A percentile compares a stretch with the other conserved stretches of the same genome.
phyloP scores from a whole-genome alignment of 2,113 vertebrate species.

The Castor canadensis region DNA sequence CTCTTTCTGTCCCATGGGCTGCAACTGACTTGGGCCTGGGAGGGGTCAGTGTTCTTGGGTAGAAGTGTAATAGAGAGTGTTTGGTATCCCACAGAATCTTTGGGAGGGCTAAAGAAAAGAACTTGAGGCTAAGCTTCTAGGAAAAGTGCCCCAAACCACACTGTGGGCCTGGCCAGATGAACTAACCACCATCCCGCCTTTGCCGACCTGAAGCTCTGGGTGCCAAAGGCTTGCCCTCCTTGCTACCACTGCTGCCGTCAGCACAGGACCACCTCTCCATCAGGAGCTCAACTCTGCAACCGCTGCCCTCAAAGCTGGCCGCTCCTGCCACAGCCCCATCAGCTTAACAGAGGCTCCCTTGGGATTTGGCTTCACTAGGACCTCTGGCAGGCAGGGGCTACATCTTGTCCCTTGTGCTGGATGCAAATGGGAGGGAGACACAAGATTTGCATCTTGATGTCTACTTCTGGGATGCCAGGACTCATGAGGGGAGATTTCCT shows the following conservation, averaged over 20 bases:
- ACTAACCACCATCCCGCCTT: not conserved
- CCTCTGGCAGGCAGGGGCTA: not conserved
- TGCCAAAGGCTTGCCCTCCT: not conserved
- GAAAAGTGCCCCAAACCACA: conserved; percentile 65
- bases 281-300: not conserved
- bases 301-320: not conserved
- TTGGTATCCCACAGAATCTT: conserved; percentile 31
- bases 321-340: not conserved
- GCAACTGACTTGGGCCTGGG: not conserved
- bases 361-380: not conserved
- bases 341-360: not conserved
- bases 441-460: not conserved
- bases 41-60: not conserved
- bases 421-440: not conserved
- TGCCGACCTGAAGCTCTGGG: not conserved
- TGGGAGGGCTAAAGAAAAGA: not conserved
- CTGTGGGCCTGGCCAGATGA: not conserved
- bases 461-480: not conserved
- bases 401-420: not conserved
- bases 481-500: not conserved
- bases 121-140: conserved; percentile 53
- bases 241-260: not conserved
- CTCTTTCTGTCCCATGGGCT: not conserved
- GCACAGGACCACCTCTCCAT: not conserved
- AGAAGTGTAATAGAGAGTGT: conserved; percentile 8